Base-by-base conservation (phyloP, 1,140 invertebrate species). In the Drosophila sturtevanti region DNA sequence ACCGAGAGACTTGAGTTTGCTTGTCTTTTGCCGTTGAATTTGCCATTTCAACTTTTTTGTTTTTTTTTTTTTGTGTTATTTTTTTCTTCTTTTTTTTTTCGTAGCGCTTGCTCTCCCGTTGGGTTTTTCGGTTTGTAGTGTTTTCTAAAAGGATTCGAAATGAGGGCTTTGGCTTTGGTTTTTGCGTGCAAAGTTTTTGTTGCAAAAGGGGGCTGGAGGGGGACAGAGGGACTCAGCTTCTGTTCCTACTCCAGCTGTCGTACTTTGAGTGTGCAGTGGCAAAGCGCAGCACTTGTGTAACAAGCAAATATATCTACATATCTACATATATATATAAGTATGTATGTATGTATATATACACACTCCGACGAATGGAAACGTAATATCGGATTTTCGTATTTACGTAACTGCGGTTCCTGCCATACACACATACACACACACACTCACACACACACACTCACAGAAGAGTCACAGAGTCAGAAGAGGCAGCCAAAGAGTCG, bases 331-430 rank as follows among this genome's bases (percentile, higher is more conserved):
- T 37, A 5, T 7, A 44, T 38, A 44, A 1, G n/a, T 14, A 31
- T 9, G 21, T 31, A 60, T 61, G 22, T 14, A 34, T 14, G 22
- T 9, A 41, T 22, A 56, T 18, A 22, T 21, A 59, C 34, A 52
- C 4, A 37, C 31, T 24, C 38, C 44, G 68, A 70, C 78, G 71
- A 81, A 85, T 85, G 69, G 82, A 89, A 87, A 82, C 76, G 79
- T 89, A 79, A 87, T 89, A 82, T 87, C 82, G 72, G 82, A 89
- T 87, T 87, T 87, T 87, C 79, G 63, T 89, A 87, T 87, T 87
- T 89, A 82, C 79, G 77, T 82, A 82, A 82, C 84, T 82, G 76
- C 68, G 84, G 76, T 79, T 89, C 68, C 41, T 63, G 44, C 38
- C 34, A 38, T 64, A 70, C 35, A 67, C 58, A 59, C 64, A 51